Percentiles rank a stretch among this genome's conserved stretches.
Conservation (phyloP, 1,140 invertebrate genomes). For the Schlechtendalia chinensis region DNA sequence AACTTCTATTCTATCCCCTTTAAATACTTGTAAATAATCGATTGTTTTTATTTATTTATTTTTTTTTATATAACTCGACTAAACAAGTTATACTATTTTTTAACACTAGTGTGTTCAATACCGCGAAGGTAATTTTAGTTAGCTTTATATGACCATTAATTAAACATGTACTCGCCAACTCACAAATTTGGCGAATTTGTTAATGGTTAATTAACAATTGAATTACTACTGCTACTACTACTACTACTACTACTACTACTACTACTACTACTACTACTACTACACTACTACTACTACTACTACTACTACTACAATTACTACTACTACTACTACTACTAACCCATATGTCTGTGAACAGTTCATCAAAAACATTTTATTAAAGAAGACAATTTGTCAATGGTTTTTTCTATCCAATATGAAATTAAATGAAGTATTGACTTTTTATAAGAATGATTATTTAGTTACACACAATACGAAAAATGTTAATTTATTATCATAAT, state of each 20-base stretch:
- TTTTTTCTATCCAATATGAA: too few species aligned
- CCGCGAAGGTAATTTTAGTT: not conserved
- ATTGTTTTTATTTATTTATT: not conserved
- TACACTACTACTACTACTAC: too few species aligned
- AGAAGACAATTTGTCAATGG: too few species aligned
- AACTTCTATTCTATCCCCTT: not conserved
- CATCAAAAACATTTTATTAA: too few species aligned
- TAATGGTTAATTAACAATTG: not conserved
- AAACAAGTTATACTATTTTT: not conserved
- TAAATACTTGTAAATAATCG: not conserved
- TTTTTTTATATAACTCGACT: conserved; percentile 3
- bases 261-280: not conserved
- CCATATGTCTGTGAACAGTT: too few species aligned
- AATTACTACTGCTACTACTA: not conserved
- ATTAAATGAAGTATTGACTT: too few species aligned
- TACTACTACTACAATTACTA: too few species aligned
- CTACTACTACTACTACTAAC: too few species aligned
- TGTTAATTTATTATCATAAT: too few species aligned
- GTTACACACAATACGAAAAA: too few species aligned
- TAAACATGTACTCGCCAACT: not conserved
- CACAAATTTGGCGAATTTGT: not conserved
- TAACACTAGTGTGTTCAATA: not conserved
- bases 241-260: not conserved
- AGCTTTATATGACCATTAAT: not conserved
- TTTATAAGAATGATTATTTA: too few species aligned